These are phyloP conservation scores for Metaphire vulgaris DNA, from an alignment of 1,140 invertebrate genomes.

Conservation along the genomic window DNA sequence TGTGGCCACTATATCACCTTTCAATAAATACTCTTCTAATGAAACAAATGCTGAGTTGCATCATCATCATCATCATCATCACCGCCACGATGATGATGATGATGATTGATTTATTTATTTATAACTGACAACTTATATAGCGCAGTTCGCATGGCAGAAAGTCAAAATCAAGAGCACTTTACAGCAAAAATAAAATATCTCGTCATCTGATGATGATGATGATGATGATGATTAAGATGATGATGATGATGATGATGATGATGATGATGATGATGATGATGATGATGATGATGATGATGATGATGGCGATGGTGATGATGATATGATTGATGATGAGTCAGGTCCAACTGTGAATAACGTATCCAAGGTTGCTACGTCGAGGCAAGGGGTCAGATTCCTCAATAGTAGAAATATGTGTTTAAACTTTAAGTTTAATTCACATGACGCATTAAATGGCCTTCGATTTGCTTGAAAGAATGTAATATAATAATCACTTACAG, in stretches of 20 bases:
- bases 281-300: background rate
- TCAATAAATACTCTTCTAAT: no score
- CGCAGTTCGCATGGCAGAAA: no score
- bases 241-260: constrained; percentile 2
- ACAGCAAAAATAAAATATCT: no score
- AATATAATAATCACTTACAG: background rate
- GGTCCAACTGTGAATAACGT: background rate
- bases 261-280: background rate
- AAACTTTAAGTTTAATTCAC: no score
- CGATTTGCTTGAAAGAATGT: background rate
- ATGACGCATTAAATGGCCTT: no score
- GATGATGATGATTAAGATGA: background rate
- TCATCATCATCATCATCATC: no score
- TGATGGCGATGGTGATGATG: background rate
- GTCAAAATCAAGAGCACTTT: no score
- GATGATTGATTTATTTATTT: no score
- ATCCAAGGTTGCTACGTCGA: background rate
- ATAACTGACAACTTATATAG: no score
- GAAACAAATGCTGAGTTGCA: no score
- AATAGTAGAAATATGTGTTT: background rate
- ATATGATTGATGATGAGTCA: background rate
- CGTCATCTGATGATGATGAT: constrained; percentile 2
- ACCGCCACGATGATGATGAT: no score
- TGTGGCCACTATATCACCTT: no score
- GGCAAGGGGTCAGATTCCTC: background rate